phyloP scores from a whole-genome alignment of 2,113 vertebrate genomes.

The Regulus satrapa region DNA sequence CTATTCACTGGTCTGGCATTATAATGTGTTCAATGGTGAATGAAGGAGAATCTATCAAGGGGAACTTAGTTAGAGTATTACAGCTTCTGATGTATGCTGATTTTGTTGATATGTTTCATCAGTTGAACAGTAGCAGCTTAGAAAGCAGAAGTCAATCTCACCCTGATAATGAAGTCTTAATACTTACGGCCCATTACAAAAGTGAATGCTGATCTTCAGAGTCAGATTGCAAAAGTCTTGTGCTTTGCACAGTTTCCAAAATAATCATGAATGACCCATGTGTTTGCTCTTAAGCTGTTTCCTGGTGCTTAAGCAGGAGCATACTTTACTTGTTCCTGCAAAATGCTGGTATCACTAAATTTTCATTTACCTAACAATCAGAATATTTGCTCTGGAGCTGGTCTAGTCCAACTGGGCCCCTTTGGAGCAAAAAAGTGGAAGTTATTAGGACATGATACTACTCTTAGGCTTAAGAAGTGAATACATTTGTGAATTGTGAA shows the following conservation, averaged over 20 bases:
- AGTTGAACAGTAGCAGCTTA: not conserved
- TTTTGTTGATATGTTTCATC: slow-evolving; percentile 38
- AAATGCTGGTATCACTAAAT: not conserved
- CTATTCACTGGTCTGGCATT: not conserved
- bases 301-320: not conserved
- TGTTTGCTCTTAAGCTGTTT: not conserved
- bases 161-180: not conserved
- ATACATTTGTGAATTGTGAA: not conserved
- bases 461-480: not conserved
- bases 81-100: slow-evolving; percentile 39
- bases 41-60: slow-evolving; percentile 36
- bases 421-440: not conserved
- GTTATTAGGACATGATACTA: not conserved
- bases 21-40: slow-evolving; percentile 5
- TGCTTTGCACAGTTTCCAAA: not conserved
- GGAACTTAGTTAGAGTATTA: not conserved
- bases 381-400: not conserved
- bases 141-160: slow-evolving; percentile 35
- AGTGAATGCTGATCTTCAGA: not conserved
- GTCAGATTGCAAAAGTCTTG: not conserved
- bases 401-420: not conserved
- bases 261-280: not conserved
- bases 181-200: not conserved
- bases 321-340: not conserved
- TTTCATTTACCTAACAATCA: not conserved